Percentiles rank a stretch among this genome's conserved stretches.
These are phyloP conservation scores for Eutrigla gurnardus DNA, from an alignment of 2,797 vertebrate species.

Conservation along the genomic window DNA sequence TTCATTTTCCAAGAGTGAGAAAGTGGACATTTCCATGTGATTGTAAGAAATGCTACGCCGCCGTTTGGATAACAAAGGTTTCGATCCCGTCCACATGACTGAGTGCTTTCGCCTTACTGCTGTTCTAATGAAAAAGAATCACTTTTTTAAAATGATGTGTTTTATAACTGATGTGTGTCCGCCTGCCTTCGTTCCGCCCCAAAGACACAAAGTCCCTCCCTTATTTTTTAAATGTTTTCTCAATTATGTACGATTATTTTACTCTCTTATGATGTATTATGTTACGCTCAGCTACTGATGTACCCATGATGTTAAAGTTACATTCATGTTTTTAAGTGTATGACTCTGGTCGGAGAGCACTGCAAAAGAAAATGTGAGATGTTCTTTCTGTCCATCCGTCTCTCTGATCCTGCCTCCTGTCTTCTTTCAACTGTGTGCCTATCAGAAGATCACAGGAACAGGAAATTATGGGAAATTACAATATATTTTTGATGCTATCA, in stretches of 20 bases:
- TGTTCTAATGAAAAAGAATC: constrained; percentile 18
- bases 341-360: constrained; percentile 65
- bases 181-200: constrained; percentile 61
- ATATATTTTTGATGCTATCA: constrained; percentile 84
- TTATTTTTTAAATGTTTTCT: constrained; percentile 24
- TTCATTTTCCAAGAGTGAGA: neutral
- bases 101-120: constrained; percentile 63
- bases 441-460: constrained; percentile 52
- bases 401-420: constrained; percentile 28
- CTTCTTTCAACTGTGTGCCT: constrained; percentile 76
- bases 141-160: constrained; percentile 44
- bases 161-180: constrained; percentile 54
- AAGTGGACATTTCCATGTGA: constrained; percentile 3
- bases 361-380: constrained; percentile 25
- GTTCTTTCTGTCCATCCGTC: constrained; percentile 20
- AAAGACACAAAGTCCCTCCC: constrained; percentile 56
- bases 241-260: constrained; percentile 60
- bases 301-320: constrained; percentile 21
- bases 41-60: constrained; percentile 29
- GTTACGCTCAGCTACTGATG: constrained; percentile 65
- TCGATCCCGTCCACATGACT: constrained; percentile 35
- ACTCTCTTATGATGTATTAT: constrained; percentile 52
- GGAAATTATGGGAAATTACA: constrained; percentile 60
- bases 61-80: constrained; percentile 33
- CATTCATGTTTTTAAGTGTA: constrained; percentile 41